Percentiles rank a stretch among this genome's conserved stretches.
Evolutionary conservation across 2,888 invertebrate genomes (phyloP).

Genomic region (Monoplex corrugatus): DNA sequence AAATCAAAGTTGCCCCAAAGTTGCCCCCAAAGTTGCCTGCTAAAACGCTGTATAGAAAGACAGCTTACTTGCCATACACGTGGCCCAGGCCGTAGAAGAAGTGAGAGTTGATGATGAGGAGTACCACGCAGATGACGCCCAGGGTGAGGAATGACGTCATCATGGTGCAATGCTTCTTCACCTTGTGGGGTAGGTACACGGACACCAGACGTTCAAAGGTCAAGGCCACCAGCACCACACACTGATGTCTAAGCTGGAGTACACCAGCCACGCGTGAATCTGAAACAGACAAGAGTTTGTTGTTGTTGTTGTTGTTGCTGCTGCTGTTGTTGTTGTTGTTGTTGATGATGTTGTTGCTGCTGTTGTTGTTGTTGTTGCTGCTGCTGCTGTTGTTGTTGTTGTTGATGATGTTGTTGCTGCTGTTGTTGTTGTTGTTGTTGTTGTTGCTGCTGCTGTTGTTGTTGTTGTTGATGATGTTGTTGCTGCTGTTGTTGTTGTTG

Average conservation of each 20-base stretch:
- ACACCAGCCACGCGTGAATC: conserved; percentile 69
- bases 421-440: too few species aligned
- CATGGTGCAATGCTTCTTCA: conserved; percentile 63
- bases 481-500: too few species aligned
- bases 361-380: too few species aligned
- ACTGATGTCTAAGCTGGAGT: conserved; percentile 69
- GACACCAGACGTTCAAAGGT: conserved; percentile 72
- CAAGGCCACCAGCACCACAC: conserved; percentile 74
- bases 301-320: background rate
- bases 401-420: too few species aligned
- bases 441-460: too few species aligned
- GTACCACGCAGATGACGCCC: conserved; percentile 54
- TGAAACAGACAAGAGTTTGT: conserved; percentile 40
- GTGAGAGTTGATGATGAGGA: conserved; percentile 66
- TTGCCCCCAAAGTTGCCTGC: too few species aligned
- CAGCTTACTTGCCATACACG: background rate
- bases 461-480: too few species aligned
- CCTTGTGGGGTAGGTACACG: conserved; percentile 69
- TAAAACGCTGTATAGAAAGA: too few species aligned
- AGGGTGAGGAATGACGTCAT: conserved; percentile 57
- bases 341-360: too few species aligned
- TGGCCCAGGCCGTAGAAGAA: conserved; percentile 64
- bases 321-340: too few species aligned
- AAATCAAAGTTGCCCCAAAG: too few species aligned
- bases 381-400: too few species aligned